phyloP scores from a whole-genome alignment of 2,113 vertebrate species.

The Oncorhynchus gorbuscha region DNA sequence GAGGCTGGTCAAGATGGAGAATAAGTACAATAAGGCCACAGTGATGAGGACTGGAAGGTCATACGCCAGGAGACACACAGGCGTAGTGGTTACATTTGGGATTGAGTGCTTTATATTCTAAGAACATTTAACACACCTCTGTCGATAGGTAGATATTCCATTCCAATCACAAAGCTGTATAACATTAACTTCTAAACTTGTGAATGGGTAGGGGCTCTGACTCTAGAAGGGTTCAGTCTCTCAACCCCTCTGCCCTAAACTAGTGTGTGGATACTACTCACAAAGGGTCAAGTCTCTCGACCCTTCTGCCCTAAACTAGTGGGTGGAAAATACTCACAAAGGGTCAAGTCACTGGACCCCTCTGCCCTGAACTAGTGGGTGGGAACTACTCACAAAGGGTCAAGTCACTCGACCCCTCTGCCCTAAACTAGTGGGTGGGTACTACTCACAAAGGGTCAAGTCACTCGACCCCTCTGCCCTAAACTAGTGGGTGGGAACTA shows the following conservation, averaged over 20 bases:
- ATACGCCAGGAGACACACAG: no score
- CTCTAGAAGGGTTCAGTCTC: constrained; percentile 86
- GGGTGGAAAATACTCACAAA: constrained; percentile 19
- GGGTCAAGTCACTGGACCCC: constrained; percentile 68
- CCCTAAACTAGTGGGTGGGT: background rate
- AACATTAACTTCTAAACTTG: background rate
- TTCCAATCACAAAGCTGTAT: no score
- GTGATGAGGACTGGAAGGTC: no score
- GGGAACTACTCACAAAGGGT: constrained; percentile 64
- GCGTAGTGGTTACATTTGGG: no score
- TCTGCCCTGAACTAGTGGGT: no score
- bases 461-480: constrained; percentile 77
- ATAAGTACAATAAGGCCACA: background rate
- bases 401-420: constrained; percentile 74
- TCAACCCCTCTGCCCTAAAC: constrained; percentile 63
- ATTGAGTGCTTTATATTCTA: no score
- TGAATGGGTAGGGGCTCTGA: constrained; percentile 1
- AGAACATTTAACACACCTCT: no score
- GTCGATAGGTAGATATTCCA: no score
- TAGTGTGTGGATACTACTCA: constrained; percentile 65
- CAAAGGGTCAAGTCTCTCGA: constrained; percentile 76
- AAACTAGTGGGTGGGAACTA: no score
- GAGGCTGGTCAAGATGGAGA: constrained; percentile 66
- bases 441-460: constrained; percentile 86
- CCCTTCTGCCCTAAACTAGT: constrained; percentile 67